phyloP scores from a whole-genome alignment of 2,113 vertebrate species.

The Prolemur simus region DNA sequence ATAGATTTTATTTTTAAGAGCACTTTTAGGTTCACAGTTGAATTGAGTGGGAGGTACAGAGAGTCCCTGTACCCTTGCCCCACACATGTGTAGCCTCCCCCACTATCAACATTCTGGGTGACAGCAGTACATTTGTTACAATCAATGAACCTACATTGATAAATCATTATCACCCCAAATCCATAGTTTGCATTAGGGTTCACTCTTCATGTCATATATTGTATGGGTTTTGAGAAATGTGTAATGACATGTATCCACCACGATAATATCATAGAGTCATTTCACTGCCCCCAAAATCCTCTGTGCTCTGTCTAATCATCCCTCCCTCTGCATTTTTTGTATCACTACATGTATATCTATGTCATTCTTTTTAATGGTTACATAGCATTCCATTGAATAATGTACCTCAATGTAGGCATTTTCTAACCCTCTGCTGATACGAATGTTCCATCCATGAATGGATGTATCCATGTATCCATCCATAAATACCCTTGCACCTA shows the following conservation, averaged over 20 bases:
- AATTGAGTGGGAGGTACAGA: background rate
- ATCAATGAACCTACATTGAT: background rate
- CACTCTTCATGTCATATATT: background rate
- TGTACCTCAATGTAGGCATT: background rate
- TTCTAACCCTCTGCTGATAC: background rate
- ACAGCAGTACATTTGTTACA: background rate
- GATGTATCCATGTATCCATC: too few relatives aligned
- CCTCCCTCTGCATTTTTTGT: background rate
- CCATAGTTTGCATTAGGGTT: background rate
- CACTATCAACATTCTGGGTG: background rate
- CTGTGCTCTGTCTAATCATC: background rate
- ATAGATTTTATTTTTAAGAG: background rate
- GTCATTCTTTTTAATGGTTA: constrained; percentile 23
- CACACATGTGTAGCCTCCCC: background rate
- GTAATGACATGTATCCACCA: background rate
- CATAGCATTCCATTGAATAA: background rate
- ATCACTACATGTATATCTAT: background rate
- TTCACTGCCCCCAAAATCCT: background rate
- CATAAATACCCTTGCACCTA: background rate
- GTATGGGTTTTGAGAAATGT: background rate
- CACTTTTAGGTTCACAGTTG: background rate
- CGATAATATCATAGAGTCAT: background rate
- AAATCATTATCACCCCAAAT: background rate
- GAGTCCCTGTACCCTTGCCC: background rate
- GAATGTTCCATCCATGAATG: background rate